These are phyloP conservation scores for Crocallis elinguaria DNA, from an alignment of 2,888 invertebrate species.

Conservation along the genomic window DNA sequence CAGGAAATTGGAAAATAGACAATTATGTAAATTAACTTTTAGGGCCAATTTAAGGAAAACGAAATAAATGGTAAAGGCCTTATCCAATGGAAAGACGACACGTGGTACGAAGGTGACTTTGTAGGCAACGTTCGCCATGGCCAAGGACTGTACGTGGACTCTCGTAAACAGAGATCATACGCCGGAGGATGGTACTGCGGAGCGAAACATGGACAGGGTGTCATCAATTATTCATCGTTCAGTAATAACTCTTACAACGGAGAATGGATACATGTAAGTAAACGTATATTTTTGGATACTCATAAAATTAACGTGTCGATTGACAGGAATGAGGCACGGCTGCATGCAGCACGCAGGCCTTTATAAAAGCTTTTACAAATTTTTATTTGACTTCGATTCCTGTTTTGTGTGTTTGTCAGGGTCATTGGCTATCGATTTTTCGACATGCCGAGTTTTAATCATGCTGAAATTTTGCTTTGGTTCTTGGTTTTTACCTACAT, in stretches of 20 bases:
- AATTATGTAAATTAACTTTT: constrained; percentile 8
- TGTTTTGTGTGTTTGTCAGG: too few relatives aligned
- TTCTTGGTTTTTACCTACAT: neutral
- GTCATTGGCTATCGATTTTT: too few relatives aligned
- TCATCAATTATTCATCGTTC: constrained; percentile 61
- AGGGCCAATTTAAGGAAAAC: constrained; percentile 85
- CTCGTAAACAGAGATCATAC: constrained; percentile 66
- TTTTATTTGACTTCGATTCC: too few relatives aligned
- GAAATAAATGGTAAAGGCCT: constrained; percentile 82
- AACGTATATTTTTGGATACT: too few relatives aligned
- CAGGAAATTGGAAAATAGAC: too few relatives aligned
- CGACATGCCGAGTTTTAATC: too few relatives aligned
- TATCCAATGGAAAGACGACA: constrained; percentile 82
- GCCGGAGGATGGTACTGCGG: constrained; percentile 79
- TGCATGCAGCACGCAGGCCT: too few relatives aligned
- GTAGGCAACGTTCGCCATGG: constrained; percentile 83
- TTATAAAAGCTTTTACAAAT: too few relatives aligned
- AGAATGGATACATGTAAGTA: constrained; percentile 68
- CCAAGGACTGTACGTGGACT: constrained; percentile 76
- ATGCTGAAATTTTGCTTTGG: neutral
- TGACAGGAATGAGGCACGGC: too few relatives aligned
- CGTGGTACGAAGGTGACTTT: constrained; percentile 86
- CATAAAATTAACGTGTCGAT: too few relatives aligned
- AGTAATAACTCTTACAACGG: constrained; percentile 69
- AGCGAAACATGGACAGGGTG: constrained; percentile 72